Conservation (phyloP, 1,140 invertebrate species). For the Gerris buenoi region DNA sequence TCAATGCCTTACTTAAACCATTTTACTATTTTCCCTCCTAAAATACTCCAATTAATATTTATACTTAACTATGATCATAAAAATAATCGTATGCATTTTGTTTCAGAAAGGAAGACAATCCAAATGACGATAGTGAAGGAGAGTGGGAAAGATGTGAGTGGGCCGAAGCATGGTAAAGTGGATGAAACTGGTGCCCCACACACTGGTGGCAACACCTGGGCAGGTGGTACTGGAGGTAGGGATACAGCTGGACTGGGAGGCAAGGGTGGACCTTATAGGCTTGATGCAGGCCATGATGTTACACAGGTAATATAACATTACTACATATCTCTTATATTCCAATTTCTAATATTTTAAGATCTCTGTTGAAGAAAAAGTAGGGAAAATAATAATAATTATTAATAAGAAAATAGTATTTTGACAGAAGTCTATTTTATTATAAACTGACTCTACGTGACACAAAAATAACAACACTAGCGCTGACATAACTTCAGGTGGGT, state of each 20-base stretch:
- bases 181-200: conserved; percentile 79
- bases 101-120: conserved; percentile 38
- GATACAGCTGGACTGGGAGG: conserved; percentile 89
- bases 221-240: conserved; percentile 78
- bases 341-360: too few relatives aligned
- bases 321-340: too few relatives aligned
- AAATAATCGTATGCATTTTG: neutral
- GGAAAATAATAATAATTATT: too few relatives aligned
- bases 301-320: conserved; percentile 47
- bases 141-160: conserved; percentile 53
- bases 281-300: conserved; percentile 85
- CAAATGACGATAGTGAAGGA: conserved; percentile 56
- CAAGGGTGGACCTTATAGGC: conserved; percentile 75
- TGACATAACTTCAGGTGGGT: too few relatives aligned
- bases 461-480: too few relatives aligned
- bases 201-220: conserved; percentile 92
- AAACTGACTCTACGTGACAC: too few relatives aligned
- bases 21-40: too few relatives aligned
- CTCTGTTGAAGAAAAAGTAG: too few relatives aligned
- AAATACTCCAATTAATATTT: neutral
- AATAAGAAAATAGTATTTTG: too few relatives aligned
- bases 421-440: too few relatives aligned
- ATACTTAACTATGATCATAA: neutral
- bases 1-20: neutral
- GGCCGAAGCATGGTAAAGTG: conserved; percentile 83